Conservation (phyloP, 2,888 invertebrate species). For the Tinea trinotella region DNA sequence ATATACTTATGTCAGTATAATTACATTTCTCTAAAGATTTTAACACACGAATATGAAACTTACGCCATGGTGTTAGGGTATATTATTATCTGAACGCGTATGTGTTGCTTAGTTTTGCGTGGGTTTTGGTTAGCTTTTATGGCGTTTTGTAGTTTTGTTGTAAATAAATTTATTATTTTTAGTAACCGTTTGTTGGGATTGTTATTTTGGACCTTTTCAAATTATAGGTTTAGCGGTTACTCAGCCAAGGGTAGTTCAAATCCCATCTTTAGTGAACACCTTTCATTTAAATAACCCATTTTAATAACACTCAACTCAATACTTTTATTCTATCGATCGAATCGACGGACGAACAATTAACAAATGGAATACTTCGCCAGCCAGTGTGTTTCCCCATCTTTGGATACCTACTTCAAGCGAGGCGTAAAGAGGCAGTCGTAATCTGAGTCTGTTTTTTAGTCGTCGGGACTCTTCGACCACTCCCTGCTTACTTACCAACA, state of each 20-base stretch:
- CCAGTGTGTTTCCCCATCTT: too few species aligned
- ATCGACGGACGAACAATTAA: too few species aligned
- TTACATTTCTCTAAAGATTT: not conserved
- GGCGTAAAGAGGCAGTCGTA: too few species aligned
- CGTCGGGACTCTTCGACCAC: too few species aligned
- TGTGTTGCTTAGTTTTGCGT: not conserved
- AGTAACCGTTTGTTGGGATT: not conserved
- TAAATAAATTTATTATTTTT: not conserved
- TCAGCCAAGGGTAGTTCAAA: not conserved
- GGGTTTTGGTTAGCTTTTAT: not conserved
- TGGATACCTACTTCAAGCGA: too few species aligned
- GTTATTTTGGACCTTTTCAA: not conserved
- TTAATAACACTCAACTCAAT: too few species aligned
- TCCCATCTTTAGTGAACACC: not conserved
- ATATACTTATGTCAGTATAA: not conserved
- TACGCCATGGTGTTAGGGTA: not conserved
- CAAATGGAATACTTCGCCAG: too few species aligned
- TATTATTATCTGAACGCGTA: not conserved
- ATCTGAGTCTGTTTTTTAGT: too few species aligned
- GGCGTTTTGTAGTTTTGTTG: not conserved
- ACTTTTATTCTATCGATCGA: too few species aligned
- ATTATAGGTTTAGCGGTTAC: not conserved
- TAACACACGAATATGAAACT: not conserved
- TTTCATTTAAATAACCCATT: not conserved
- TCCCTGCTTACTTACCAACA: too few species aligned